A percentile compares a stretch with the other conserved stretches of the same genome.
phyloP scores from a whole-genome alignment of 2,797 vertebrate genomes.

The Taenioides sp. region DNA sequence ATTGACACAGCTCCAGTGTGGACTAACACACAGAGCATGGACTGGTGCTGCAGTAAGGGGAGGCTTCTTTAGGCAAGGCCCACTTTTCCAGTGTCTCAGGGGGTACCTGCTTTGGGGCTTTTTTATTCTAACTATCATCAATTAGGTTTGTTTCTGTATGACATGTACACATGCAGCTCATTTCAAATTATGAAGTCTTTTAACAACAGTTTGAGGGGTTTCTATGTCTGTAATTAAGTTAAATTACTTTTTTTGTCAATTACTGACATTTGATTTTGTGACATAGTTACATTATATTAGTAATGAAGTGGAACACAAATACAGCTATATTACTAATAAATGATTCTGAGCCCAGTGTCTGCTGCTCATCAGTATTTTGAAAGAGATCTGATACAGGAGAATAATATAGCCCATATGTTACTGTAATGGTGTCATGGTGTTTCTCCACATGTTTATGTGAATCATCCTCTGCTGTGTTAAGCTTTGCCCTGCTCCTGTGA shows the following conservation, averaged over 20 bases:
- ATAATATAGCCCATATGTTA: slow-evolving; percentile 42
- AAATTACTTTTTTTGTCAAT: too few relatives aligned
- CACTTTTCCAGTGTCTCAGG: slow-evolving; percentile 36
- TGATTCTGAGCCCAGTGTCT: not conserved
- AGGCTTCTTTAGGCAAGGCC: slow-evolving; percentile 69
- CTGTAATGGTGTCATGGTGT: too few relatives aligned
- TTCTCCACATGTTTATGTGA: too few relatives aligned
- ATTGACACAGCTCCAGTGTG: slow-evolving; percentile 59
- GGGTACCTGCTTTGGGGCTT: slow-evolving; percentile 46
- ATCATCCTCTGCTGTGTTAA: slow-evolving; percentile 42
- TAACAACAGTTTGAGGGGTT: not conserved
- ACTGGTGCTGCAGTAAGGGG: slow-evolving; percentile 63
- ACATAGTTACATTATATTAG: not conserved
- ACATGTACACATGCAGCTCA: not conserved
- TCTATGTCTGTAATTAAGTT: not conserved
- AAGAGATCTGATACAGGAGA: slow-evolving; percentile 40
- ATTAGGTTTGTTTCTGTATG: not conserved
- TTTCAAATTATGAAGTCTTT: not conserved
- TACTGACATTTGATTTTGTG: not conserved
- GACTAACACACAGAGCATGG: slow-evolving; percentile 62
- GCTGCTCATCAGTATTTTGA: slow-evolving; percentile 45
- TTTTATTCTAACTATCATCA: slow-evolving; percentile 44
- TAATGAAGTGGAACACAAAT: not conserved
- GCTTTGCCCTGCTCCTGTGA: slow-evolving; percentile 35
- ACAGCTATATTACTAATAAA: not conserved